Evolutionary conservation across 2,888 invertebrate species (phyloP), one percentile per base, ranked within the genome.

Genomic region (Sarcophaga carnaria): DNA sequence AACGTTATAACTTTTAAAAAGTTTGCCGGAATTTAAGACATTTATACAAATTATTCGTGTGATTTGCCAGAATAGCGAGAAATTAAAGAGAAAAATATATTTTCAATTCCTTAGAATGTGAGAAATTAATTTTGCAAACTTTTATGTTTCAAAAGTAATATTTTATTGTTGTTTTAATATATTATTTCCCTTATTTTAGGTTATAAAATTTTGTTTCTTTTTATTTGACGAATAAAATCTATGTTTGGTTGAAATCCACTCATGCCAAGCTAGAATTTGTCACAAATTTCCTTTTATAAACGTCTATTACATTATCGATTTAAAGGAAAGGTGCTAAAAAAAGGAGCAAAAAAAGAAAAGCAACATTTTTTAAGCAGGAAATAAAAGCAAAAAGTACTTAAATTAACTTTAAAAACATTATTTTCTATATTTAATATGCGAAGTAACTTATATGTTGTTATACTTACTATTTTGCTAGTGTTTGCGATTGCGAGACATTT

Each of bases 401-500:
- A 54, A 14, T 54, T 5, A 54, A 54, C 54, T 54, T 12, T 62
- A 71, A 77, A 37, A 72, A 71, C 22, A 45, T 81, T 60, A 74
- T 72, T 78, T 72, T 78, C 63, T 81, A 72, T 69, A 80, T 80
- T 80, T 80, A 80, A 80, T 80, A 80, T 85, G 76, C 70, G 66
- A 62, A 78, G 80, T 63, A 80, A 80, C 76, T 60, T 66, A 72
- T 75, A 47, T 66, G 27, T 17, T 69, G 20, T n/a, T 45, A 8
- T 47, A 45, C 12, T 14, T 54, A 22, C n/a, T 62, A 60, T 77
- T 70, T 79, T 75, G 37, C 37, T 27, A 79, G 66, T 84, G 83
- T 81, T 82, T 82, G 77, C 64, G 83, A 83, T 82, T 82, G 74
- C 60, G 83, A 83, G 83, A 80, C 80, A 83, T 86, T 86, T 80